Base-by-base conservation (phyloP, 2,797 vertebrate genomes). In the Trachurus trachurus region DNA sequence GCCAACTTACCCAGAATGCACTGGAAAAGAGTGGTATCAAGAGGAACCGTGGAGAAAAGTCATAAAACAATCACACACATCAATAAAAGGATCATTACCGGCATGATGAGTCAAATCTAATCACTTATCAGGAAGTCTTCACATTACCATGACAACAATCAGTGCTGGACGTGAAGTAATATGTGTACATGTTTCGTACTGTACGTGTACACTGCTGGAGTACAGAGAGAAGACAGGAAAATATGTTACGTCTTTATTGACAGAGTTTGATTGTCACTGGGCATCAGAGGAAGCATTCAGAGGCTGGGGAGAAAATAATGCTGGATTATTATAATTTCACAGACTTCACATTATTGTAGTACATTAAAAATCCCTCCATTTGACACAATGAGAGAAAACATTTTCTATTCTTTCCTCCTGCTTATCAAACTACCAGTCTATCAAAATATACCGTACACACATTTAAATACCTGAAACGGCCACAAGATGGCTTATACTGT, bases 1-100 rank as follows among this genome's bases (percentile, higher is more conserved):
- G 94, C 52, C 86, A 95, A 39, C 93, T 96, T 29, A 95, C 94
- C 76, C 78, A 87, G n/a, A 90, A 93, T 19, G 89, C 93, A 45
- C 59, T 96, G 78, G 91, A 93, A 37, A 82, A 83, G 42, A 90
- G 76, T 59, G 83, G 70, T 15, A 65, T 76, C 40, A 84, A 90
- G 85, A 93, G 66, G 75, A 78, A 56, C 61, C 73, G 59, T 54
- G 37, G n/a, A 22, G 61, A 66, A 76, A 71, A 54, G 16, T 39
- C 22, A 26, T 64, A 37, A 69, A 80, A 60, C n/a, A 19, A 65
- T 44, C 31, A 19, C 10, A 42, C 10, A 64, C 16, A 2, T 26
- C 9, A 72, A 76, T 81, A 76, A 88, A 88, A 82, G 7, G 9
- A 66, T 40, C 1, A 15, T 31, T 44, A 63, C 19, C 19, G 45